Evolutionary conservation across 2,113 vertebrate genomes (phyloP).

Genomic region (Alligator mississippiensis): DNA sequence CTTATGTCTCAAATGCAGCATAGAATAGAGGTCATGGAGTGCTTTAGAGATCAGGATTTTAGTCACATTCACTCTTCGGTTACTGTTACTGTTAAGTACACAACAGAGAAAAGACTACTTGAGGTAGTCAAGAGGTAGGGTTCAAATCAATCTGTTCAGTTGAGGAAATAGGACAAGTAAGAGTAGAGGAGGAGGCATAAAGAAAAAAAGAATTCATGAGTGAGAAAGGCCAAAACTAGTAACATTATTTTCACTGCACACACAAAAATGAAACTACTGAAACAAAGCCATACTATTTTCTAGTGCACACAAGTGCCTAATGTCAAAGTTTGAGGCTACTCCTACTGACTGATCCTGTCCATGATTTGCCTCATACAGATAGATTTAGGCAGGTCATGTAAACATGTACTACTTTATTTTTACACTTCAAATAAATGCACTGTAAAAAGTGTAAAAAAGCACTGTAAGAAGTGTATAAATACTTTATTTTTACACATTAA

Average conservation of each 20-base stretch:
- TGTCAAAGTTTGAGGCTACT: not conserved
- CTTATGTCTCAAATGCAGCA: not conserved
- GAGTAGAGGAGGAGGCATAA: not conserved
- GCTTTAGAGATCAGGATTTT: not conserved
- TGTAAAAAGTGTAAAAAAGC: not conserved
- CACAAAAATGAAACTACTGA: not conserved
- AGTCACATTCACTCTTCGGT: not conserved
- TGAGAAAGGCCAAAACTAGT: not conserved
- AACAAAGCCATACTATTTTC: not conserved
- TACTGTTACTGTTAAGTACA: accelerated
- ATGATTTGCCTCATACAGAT: not conserved
- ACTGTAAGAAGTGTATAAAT: not conserved
- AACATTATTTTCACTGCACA: accelerated
- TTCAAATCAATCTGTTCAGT: not conserved
- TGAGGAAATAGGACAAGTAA: not conserved
- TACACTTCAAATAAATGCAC: not conserved
- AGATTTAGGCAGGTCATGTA: not conserved
- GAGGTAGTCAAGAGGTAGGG: not conserved
- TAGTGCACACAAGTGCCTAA: not conserved
- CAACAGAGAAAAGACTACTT: not conserved
- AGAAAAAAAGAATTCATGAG: not conserved
- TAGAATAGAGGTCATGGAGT: not conserved
- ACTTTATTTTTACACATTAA: constrained; percentile 26
- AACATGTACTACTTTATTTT: not conserved
- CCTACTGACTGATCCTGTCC: not conserved